Conservation (phyloP, 2,888 invertebrate genomes). For the Drosophila kambysellisi region DNA sequence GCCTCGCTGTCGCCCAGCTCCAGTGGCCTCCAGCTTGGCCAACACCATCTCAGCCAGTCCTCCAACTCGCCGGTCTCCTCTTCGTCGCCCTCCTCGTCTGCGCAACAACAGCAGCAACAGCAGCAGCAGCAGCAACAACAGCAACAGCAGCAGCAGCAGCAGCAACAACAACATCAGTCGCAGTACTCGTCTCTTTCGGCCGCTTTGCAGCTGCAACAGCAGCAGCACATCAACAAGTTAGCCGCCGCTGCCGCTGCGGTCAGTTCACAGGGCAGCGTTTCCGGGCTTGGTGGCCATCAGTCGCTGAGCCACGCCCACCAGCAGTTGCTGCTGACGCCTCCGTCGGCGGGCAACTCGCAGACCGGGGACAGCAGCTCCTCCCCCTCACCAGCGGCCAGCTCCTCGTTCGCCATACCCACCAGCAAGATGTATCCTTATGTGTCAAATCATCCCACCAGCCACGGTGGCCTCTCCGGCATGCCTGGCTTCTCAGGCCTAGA, state of each 20-base stretch:
- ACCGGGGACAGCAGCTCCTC: constrained; percentile 82
- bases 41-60: constrained; percentile 80
- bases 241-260: constrained; percentile 82
- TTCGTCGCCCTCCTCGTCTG: constrained; percentile 83
- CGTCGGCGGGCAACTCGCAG: constrained; percentile 81
- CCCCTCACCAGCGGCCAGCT: constrained; percentile 81
- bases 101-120: constrained; percentile 67
- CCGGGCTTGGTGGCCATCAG: constrained; percentile 47
- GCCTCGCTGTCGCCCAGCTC: constrained; percentile 78
- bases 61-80: constrained; percentile 84
- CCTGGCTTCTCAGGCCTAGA: constrained; percentile 85
- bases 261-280: constrained; percentile 67
- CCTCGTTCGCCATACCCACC: constrained; percentile 88
- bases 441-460: constrained; percentile 89
- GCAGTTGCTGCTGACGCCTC: constrained; percentile 80
- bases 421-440: constrained; percentile 97
- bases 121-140: constrained; percentile 77
- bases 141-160: constrained; percentile 79
- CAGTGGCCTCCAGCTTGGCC: constrained; percentile 64
- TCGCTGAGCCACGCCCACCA: constrained; percentile 75
- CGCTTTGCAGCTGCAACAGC: constrained; percentile 82
- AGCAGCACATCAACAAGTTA: constrained; percentile 82
- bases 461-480: constrained; percentile 93
- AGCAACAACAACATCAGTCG: constrained; percentile 66
- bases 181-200: constrained; percentile 86